Conservation (phyloP, 92 coral and sea anemone genomes). For the Blastomussa wellsi region DNA sequence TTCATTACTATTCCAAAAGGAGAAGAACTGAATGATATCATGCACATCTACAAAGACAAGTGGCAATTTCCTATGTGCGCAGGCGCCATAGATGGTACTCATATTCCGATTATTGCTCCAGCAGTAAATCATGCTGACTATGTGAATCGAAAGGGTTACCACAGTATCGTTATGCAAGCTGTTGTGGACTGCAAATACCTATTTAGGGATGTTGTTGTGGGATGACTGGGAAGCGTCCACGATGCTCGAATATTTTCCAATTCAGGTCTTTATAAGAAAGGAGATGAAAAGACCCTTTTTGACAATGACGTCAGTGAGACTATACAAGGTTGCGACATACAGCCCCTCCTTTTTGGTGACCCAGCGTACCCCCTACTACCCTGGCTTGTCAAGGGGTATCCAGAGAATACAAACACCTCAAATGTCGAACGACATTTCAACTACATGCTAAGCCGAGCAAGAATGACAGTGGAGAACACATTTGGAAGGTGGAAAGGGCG, state of each 20-base stretch:
- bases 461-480: constrained; percentile 43
- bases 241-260: background rate
- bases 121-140: constrained; percentile 17
- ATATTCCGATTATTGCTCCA: constrained; percentile 6
- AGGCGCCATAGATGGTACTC: constrained; percentile 12
- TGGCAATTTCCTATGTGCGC: constrained; percentile 25
- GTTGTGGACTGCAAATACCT: constrained; percentile 30
- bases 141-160: constrained; percentile 31
- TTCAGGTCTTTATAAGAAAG: background rate
- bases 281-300: constrained; percentile 1
- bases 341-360: constrained; percentile 31
- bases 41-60: background rate
- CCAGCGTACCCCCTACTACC: constrained; percentile 33
- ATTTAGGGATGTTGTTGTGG: background rate
- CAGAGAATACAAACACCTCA: constrained; percentile 40
- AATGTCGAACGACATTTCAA: constrained; percentile 23
- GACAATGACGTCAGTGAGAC: background rate
- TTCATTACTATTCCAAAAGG: constrained; percentile 8
- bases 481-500: constrained; percentile 43
- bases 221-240: background rate
- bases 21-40: background rate
- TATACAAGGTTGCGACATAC: constrained; percentile 4
- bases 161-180: constrained; percentile 48
- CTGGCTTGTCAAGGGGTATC: constrained; percentile 23
- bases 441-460: constrained; percentile 36